Base-by-base conservation (phyloP, 2,113 vertebrate species). In the Centrocercus urophasianus region DNA sequence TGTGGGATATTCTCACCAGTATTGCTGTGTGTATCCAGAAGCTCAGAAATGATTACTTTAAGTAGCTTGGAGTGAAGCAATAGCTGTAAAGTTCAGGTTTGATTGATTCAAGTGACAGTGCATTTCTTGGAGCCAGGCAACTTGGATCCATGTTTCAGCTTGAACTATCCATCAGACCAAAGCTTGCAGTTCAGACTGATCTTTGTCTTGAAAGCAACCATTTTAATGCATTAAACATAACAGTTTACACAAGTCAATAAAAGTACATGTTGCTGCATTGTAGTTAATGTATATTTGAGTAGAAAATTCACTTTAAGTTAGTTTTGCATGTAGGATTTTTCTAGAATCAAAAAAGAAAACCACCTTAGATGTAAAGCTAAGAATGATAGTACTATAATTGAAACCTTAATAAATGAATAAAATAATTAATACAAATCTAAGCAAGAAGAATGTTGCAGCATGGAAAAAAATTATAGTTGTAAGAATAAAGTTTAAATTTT, bases 381-480 rank as follows among this genome's bases (percentile, higher is more conserved):
- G 10, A 34, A 61, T 42, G 30, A 3, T 40, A 28, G 36, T 28
- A 40, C 27, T 57, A 13, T 47, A 78, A 61, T 17, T 61, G 40
- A 17, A 74, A 50, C 13, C 4, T 57, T 63, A 78, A 7, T 3
- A 43, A 78, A 71, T 10, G 47, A 75, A 48, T 59, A 32, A 57
- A 69, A 61, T 69, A 76, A 40, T 18, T 43, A 59, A 38, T 83
- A 11, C 5, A 59, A 19, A 42, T 34, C 10, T 28, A 43, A 71
- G 36, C 6, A 4, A 45, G 60, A 36, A 45, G 6, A 1, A 50
- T 21, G 2, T 5, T 52, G 24, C 13, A 59, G 19, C 0, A 2
- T 17, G 47, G 36, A 20, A 75, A 57, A 82, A 79, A 2, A 2
- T 52, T 2, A 66, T 4, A 57, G 78, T 5, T 74, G 42, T 30